phyloP scores from a whole-genome alignment of 2,797 vertebrate genomes.

The Momotus momota region DNA sequence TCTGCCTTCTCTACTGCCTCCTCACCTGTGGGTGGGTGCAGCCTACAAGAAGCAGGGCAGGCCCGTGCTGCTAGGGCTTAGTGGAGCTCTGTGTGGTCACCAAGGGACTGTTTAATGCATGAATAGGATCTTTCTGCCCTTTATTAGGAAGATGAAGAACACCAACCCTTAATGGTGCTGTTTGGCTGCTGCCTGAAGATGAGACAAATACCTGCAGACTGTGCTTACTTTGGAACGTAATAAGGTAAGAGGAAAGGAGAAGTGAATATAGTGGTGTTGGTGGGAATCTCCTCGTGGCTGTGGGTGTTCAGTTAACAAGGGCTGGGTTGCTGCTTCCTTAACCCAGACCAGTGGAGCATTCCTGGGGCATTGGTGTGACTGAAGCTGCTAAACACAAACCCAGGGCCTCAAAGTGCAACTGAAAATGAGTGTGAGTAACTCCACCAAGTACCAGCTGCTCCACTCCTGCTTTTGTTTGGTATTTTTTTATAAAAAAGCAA shows the following conservation, averaged over 20 bases:
- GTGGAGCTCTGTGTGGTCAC: accelerated
- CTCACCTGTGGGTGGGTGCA: background rate
- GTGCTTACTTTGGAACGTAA: background rate
- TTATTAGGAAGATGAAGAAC: background rate
- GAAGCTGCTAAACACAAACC: background rate
- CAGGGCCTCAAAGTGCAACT: accelerated
- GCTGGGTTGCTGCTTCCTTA: background rate
- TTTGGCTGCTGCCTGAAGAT: background rate
- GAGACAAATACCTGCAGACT: background rate
- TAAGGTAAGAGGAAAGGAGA: background rate
- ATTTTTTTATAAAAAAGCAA: too few species aligned
- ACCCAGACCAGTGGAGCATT: background rate
- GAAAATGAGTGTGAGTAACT: background rate
- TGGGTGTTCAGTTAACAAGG: background rate
- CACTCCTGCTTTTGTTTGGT: background rate
- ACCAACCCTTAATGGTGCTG: background rate
- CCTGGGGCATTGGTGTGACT: background rate
- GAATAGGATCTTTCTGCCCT: background rate
- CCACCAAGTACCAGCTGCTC: background rate
- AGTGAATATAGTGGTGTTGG: background rate
- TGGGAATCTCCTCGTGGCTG: background rate
- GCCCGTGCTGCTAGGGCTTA: accelerated
- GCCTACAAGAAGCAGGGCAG: background rate
- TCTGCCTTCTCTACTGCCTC: background rate
- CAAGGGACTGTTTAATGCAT: too few species aligned